Evolutionary conservation across 2,113 vertebrate species (phyloP).

Genomic region (Telmatochromis bifrenatus): DNA sequence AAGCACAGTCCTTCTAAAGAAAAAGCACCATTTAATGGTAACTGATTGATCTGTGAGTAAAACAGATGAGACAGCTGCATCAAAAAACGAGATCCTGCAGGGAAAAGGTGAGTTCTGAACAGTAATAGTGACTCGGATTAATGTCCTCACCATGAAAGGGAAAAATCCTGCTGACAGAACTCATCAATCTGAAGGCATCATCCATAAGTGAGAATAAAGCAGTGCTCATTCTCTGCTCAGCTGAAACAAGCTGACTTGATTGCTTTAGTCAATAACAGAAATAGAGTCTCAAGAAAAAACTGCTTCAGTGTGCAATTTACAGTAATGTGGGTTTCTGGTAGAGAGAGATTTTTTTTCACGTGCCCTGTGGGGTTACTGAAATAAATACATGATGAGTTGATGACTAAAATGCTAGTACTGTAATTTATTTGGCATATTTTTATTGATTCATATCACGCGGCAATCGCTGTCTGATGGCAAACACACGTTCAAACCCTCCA

Average conservation of each 20-base stretch:
- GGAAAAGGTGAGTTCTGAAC: background rate
- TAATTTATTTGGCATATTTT: background rate
- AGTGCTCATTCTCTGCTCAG: background rate
- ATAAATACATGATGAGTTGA: background rate
- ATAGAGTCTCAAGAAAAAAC: background rate
- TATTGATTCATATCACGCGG: background rate
- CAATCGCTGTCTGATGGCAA: background rate
- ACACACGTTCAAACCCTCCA: background rate
- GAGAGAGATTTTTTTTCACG: background rate
- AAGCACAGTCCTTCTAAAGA: background rate
- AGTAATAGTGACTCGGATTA: background rate
- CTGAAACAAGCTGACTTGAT: background rate
- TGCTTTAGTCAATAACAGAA: background rate
- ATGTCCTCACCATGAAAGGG: background rate
- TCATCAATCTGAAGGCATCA: background rate
- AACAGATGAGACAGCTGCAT: background rate
- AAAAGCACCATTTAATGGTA: background rate
- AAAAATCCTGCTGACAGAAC: background rate
- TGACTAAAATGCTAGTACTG: background rate
- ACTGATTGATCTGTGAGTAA: background rate
- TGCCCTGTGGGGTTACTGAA: background rate
- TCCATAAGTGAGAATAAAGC: background rate
- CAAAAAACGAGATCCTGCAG: background rate
- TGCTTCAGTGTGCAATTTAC: background rate
- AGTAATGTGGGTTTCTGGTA: background rate